Conservation (phyloP, 2,113 vertebrate species). For the Campylorhamphus procurvoides region DNA sequence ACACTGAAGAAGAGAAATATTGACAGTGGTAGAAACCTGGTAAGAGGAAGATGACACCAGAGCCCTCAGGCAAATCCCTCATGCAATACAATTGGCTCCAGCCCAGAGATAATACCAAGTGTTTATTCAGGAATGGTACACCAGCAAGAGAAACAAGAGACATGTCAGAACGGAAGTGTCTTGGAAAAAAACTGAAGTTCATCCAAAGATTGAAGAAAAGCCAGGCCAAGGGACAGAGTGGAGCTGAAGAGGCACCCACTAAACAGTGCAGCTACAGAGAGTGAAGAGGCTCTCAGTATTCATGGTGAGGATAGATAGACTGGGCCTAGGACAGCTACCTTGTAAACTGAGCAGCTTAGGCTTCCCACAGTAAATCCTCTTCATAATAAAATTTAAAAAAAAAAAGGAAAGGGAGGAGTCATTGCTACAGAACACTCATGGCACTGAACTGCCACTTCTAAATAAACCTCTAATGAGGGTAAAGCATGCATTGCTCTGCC, state of each 20-base stretch:
- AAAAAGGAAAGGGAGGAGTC: background rate
- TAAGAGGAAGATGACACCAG: background rate
- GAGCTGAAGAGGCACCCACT: background rate
- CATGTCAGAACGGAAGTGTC: background rate
- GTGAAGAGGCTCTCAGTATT: background rate
- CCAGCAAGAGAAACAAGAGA: background rate
- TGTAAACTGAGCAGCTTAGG: background rate
- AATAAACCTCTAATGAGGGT: background rate
- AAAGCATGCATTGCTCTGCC: accelerated
- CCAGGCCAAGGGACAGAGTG: background rate
- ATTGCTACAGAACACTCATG: background rate
- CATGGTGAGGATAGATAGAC: accelerated
- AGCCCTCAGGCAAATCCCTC: background rate
- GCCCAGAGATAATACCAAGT: background rate
- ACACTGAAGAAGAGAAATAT: background rate
- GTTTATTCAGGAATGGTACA: background rate
- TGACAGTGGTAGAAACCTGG: background rate
- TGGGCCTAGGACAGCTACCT: accelerated
- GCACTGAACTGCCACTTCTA: background rate
- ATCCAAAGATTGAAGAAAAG: background rate
- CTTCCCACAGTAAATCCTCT: background rate
- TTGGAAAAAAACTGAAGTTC: background rate
- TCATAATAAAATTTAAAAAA: background rate
- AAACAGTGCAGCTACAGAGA: background rate
- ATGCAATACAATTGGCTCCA: background rate